These are phyloP conservation scores for Lissocephala sabroskyi DNA, from an alignment of 2,888 invertebrate genomes.

Conservation along the genomic window DNA sequence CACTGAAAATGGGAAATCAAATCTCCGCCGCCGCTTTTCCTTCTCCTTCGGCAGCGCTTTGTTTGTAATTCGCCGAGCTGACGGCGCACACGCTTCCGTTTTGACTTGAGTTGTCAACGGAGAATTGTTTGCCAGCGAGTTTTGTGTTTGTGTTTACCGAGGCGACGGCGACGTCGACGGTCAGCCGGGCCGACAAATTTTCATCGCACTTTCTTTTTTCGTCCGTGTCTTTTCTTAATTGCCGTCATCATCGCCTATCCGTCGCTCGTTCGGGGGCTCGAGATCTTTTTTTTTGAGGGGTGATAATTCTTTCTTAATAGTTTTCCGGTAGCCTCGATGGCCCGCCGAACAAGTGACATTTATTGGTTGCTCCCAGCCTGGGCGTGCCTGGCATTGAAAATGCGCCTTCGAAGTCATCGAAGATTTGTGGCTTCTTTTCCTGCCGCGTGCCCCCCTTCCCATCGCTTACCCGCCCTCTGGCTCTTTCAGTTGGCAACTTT, in stretches of 20 bases:
- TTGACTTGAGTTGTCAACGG: not conserved
- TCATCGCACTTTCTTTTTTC: constrained; percentile 20
- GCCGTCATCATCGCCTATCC: constrained; percentile 22
- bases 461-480: too few species aligned
- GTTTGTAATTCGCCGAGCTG: constrained; percentile 15
- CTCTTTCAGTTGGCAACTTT: constrained; percentile 33
- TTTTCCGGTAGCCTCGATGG: constrained; percentile 65
- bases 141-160: constrained; percentile 15
- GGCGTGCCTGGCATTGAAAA: constrained; percentile 33
- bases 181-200: constrained; percentile 18
- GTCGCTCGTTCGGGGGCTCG: not conserved
- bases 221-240: constrained; percentile 24
- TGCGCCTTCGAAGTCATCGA: constrained; percentile 1
- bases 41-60: constrained; percentile 8
- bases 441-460: too few species aligned
- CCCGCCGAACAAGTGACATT: constrained; percentile 58
- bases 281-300: constrained; percentile 29
- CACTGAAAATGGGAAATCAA: too few species aligned
- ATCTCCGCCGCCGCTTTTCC: constrained; percentile 25
- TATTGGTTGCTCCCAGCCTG: constrained; percentile 30
- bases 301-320: constrained; percentile 65
- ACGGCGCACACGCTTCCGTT: constrained; percentile 20
- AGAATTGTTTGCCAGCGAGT: constrained; percentile 22
- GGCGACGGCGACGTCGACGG: constrained; percentile 29
- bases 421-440: constrained; percentile 34